Evolutionary conservation across 2,888 invertebrate genomes (phyloP).

Genomic region (Lasioglossum oenotherae): DNA sequence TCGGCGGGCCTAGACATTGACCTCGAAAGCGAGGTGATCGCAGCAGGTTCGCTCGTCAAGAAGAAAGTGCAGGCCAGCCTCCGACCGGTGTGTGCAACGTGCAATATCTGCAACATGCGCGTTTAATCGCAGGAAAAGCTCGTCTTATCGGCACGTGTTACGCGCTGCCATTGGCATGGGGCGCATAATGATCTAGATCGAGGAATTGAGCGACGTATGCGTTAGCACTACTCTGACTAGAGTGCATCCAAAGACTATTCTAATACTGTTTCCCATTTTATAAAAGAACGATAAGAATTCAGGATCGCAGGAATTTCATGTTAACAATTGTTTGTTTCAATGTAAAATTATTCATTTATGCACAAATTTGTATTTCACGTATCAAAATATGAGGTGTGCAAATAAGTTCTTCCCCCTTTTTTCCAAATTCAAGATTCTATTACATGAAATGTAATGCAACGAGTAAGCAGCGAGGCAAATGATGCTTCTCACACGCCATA

Average conservation of each 20-base stretch:
- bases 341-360: background rate
- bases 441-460: too few relatives aligned
- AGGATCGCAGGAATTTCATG: background rate
- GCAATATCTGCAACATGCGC: background rate
- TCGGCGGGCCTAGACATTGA: background rate
- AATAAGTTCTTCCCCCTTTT: too few relatives aligned
- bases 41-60: background rate
- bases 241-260: too few relatives aligned
- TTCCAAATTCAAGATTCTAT: too few relatives aligned
- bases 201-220: too few relatives aligned
- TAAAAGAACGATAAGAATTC: too few relatives aligned
- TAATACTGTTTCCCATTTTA: background rate
- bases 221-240: too few relatives aligned
- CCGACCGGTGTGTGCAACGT: background rate
- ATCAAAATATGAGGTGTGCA: too few relatives aligned
- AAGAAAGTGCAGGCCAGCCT: slow-evolving; percentile 3
- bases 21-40: slow-evolving; percentile 3
- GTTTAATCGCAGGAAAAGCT: background rate
- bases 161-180: background rate
- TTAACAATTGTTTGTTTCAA: background rate
- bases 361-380: background rate
- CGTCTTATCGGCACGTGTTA: background rate
- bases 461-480: too few relatives aligned
- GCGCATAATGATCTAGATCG: too few relatives aligned
- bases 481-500: too few relatives aligned